Conservation (phyloP, 2,888 invertebrate genomes). For the Noctua janthina region DNA sequence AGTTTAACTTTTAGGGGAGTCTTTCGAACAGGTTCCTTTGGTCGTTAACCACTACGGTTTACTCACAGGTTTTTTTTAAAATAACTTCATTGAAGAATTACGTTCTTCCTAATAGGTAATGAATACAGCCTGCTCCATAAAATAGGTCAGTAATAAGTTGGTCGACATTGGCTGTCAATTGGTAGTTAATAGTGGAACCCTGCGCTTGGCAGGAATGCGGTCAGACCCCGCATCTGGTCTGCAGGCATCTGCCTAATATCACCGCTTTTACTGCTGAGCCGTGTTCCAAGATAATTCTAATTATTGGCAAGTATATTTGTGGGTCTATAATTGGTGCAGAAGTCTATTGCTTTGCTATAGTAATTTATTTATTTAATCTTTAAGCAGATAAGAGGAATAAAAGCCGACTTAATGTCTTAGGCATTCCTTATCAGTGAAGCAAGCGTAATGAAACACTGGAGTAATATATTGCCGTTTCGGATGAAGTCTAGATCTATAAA, state of each 20-base stretch:
- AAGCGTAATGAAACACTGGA: not conserved
- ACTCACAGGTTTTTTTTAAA: not conserved
- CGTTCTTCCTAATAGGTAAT: slow-evolving; percentile 6
- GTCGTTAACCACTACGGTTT: too few species aligned
- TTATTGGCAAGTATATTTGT: slow-evolving; percentile 31
- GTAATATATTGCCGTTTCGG: not conserved
- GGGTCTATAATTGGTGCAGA: not conserved
- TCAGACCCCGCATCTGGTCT: slow-evolving; percentile 25
- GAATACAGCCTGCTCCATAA: not conserved
- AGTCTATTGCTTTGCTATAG: not conserved
- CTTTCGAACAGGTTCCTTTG: not conserved
- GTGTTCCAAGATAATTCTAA: slow-evolving; percentile 7
- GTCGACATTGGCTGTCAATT: slow-evolving; percentile 68
- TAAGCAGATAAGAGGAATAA: not conserved
- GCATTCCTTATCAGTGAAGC: not conserved
- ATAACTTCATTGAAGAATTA: not conserved
- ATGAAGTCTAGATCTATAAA: not conserved
- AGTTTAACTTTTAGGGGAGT: not conserved
- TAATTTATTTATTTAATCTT: not conserved
- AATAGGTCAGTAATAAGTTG: slow-evolving; percentile 51
- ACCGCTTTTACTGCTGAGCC: not conserved
- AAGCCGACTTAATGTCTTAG: not conserved
- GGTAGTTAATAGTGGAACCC: slow-evolving; percentile 67
- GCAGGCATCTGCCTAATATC: slow-evolving; percentile 43
- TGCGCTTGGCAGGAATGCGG: slow-evolving; percentile 56